Conservation (phyloP, 2,113 vertebrate species). For the Malurus elegans region DNA sequence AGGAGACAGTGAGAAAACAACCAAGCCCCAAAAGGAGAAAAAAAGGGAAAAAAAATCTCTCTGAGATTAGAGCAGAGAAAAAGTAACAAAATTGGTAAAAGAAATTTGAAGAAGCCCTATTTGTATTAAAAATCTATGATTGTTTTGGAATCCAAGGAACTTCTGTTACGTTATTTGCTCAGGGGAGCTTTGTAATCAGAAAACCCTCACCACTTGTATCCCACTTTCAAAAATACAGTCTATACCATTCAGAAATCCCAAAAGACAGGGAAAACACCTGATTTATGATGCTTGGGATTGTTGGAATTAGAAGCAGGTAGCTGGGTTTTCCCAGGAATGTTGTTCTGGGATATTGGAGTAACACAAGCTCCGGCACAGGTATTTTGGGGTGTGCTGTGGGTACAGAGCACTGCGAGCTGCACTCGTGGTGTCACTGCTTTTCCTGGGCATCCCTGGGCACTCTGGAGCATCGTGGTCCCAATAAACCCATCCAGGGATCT, state of each 20-base stretch:
- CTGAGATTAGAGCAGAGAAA: not conserved
- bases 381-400: not conserved
- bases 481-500: not conserved
- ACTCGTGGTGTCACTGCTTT: rapidly evolving
- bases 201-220: not conserved
- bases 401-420: rapidly evolving
- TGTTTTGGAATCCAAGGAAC: not conserved
- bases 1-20: not conserved
- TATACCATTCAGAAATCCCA: not conserved
- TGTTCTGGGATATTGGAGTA: not conserved
- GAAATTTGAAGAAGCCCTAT: not conserved
- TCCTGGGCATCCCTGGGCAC: not conserved
- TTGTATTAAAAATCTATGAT: not conserved
- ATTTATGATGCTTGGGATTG: not conserved
- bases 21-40: not conserved
- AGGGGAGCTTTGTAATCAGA: not conserved
- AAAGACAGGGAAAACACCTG: not conserved
- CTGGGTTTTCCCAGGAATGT: not conserved
- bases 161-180: not conserved
- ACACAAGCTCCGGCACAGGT: not conserved
- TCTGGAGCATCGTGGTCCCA: rapidly evolving
- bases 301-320: not conserved
- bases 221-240: not conserved
- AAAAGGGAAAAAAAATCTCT: not conserved
- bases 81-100: not conserved